Evolutionary conservation across 2,888 invertebrate genomes (phyloP).

Genomic region (Apamea epomidion): DNA sequence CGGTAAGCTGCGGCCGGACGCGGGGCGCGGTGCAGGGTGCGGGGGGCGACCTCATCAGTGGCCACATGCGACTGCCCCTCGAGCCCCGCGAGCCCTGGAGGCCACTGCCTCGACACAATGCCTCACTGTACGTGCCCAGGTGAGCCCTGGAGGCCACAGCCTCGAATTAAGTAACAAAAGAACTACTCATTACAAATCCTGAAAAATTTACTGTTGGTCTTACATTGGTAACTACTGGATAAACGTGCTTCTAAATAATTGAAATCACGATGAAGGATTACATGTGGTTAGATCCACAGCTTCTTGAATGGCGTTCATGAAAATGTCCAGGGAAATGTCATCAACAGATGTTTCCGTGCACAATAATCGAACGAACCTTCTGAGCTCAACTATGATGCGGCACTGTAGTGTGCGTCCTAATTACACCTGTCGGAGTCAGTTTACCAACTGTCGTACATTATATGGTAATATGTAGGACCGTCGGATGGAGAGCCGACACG

Average conservation of each 20-base stretch:
- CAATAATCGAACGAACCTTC: not conserved
- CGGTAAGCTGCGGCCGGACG: not conserved
- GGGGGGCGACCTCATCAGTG: conserved; percentile 2
- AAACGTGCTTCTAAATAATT: not conserved
- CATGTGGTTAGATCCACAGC: not conserved
- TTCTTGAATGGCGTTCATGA: not conserved
- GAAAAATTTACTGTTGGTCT: not conserved
- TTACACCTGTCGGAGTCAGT: conserved; percentile 33
- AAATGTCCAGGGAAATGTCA: not conserved
- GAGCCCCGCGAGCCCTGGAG: not conserved
- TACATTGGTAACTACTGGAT: not conserved
- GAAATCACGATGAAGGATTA: not conserved
- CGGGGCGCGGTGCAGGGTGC: not conserved
- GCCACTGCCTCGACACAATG: not conserved
- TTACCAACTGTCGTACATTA: conserved; percentile 15
- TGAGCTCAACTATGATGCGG: not conserved
- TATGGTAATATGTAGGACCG: not conserved
- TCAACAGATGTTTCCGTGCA: not conserved
- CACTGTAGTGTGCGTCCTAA: conserved; percentile 1
- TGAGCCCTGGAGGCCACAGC: too few species aligned
- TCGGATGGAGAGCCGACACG: not conserved
- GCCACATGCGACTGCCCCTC: conserved; percentile 26
- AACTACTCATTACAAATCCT: not conserved
- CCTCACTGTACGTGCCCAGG: not conserved
- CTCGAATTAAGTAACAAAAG: not conserved